Base-by-base conservation (phyloP, 2,113 vertebrate genomes). In the Acrocephalus kingi region DNA sequence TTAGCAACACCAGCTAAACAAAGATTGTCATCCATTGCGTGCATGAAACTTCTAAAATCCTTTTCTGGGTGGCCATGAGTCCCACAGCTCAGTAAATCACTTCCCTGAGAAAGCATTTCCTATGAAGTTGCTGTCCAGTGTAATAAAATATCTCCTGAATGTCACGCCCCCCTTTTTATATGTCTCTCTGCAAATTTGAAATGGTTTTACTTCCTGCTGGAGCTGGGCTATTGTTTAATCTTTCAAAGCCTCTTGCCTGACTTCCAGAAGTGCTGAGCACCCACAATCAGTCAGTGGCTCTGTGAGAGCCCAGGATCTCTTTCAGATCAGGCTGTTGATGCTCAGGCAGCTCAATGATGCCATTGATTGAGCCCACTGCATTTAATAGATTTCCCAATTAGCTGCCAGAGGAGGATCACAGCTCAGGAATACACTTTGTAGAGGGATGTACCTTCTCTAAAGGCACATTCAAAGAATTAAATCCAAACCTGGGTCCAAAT, bases 81-180 rank as follows among this genome's bases (percentile, higher is more conserved):
- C 72, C 82, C 71, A 72, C 27, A 74, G 82, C 20, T 15, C 45
- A 49, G 41, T 90, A 95, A 95, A 95, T 96, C 94, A 67, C 74
- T 51, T 72, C 75, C 64, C 76, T 24, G 67, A 78, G 90, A 91
- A 86, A 94, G 92, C 92, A 83, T 87, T 95, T 93, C 82, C 87
- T 84, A 35, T 68, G 95, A 84, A 81, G 93, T 31, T 93, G 76
- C 96, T 93, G 93, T 94, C 96, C 71, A 18, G 48, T 22, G 67
- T 25, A 77, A 97, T 97, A 67, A 97, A 97, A 96, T 89, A 95
- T 75, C 48, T 87, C 89, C 24, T 28, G 43, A 52, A 67, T 90
- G 92, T 96, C 93, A 33, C 1, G 85, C 96, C 93, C 94, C 94
- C 94, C 90, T 97, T 92, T 96, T 90, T 93, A 90, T 33, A 24